These are phyloP conservation scores for Philonicus albiceps DNA, from an alignment of 2,888 invertebrate species.

Conservation along the genomic window DNA sequence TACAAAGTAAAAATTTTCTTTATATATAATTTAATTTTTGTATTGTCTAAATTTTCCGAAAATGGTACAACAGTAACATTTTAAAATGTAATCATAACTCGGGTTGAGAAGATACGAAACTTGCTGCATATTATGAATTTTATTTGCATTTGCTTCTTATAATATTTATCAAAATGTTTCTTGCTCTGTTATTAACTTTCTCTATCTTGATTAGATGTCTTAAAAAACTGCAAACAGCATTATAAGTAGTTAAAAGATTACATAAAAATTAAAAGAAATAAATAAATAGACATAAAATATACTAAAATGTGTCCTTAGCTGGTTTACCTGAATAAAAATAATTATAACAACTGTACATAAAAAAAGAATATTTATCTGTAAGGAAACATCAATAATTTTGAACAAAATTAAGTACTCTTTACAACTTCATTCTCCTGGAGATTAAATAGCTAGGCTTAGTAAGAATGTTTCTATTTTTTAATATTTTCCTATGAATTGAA, in stretches of 20 bases:
- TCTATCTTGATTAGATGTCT: not conserved
- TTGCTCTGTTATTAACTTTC: not conserved
- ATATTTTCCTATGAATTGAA: conserved; percentile 22
- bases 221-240: not conserved
- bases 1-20: not conserved
- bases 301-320: conserved; percentile 50
- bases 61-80: not conserved
- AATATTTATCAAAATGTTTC: not conserved
- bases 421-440: not conserved
- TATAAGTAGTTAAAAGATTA: not conserved
- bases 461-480: conserved; percentile 22
- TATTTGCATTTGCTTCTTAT: not conserved
- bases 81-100: not conserved
- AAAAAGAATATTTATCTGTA: not conserved
- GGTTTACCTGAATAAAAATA: conserved; percentile 49
- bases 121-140: not conserved
- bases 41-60: not conserved
- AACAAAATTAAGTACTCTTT: not conserved
- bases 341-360: not conserved
- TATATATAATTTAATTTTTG: not conserved
- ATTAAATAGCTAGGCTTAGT: conserved; percentile 3
- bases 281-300: not conserved
- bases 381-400: not conserved
- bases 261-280: not conserved
- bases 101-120: not conserved